Evolutionary conservation across 2,797 vertebrate species (phyloP).

Genomic region (Luscinia megarhynchos): DNA sequence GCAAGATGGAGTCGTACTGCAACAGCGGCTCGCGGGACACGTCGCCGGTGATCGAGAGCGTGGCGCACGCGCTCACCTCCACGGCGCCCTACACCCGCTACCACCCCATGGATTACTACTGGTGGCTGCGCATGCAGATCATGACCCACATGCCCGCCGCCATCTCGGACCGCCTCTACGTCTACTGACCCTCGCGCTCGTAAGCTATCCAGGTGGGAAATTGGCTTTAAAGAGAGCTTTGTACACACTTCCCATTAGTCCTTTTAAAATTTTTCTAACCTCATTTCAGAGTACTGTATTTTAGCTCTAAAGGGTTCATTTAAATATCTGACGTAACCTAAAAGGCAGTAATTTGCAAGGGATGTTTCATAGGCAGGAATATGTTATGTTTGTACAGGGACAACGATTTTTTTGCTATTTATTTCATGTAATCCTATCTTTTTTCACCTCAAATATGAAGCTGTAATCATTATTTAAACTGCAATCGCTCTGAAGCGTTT

Average conservation of each 20-base stretch:
- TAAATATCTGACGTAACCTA: constrained; percentile 40
- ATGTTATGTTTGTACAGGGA: background rate
- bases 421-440: constrained; percentile 12
- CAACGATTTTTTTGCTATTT: constrained; percentile 36
- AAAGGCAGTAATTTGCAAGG: constrained; percentile 29
- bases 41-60: constrained; percentile 71
- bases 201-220: background rate
- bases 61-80: constrained; percentile 77
- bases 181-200: constrained; percentile 55
- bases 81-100: constrained; percentile 78
- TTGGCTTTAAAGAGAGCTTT: background rate
- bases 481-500: background rate
- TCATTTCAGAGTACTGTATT: constrained; percentile 66
- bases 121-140: constrained; percentile 84
- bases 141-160: constrained; percentile 82
- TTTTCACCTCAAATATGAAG: background rate
- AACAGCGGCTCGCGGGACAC: constrained; percentile 76
- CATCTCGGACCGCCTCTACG: constrained; percentile 79
- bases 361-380: constrained; percentile 36
- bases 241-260: constrained; percentile 31
- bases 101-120: constrained; percentile 86
- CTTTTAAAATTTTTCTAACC: constrained; percentile 49
- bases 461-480: constrained; percentile 12
- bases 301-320: constrained; percentile 62
- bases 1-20: constrained; percentile 79